Base-by-base conservation (phyloP, 2,113 vertebrate species). In the Telmatochromis brachygnathus region DNA sequence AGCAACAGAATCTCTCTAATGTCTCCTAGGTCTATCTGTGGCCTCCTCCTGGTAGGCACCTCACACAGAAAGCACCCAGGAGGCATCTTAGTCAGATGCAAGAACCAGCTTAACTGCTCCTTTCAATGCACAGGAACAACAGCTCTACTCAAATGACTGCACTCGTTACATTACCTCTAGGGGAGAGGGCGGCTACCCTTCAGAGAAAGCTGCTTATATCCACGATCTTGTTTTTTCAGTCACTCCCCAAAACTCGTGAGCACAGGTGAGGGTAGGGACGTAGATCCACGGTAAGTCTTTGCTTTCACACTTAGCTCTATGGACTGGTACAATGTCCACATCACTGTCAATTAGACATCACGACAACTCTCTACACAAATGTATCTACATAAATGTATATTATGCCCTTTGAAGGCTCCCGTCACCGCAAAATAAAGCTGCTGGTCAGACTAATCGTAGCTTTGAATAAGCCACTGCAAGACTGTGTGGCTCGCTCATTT, bases 171-270 rank as follows among this genome's bases (percentile, higher is more conserved):
- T 60, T 60, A 60, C 8, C 28, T 60, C 56, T 60, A 60, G 1
- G 28, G 28, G 2, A 30, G 56, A 60, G 8, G 56, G 14, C 2
- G 2, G 56, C 15, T 60, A 60, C 0, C 58, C 2, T 33, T 33
- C 58, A 60, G 5, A 33, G 15, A 11, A 60, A 33, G 56, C 28
- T 30, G 56, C 56, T 60, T 30, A 30, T 17, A 60, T 60, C 26
- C 26, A 17, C 14, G 8, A 60, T 60, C 58, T 60, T 60, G 58
- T 33, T 60, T 33, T 19, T 60, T 60, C 28, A 30, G 15, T 60
- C 28, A 33, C 28, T 33, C 28, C 9, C 0, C 58, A 60, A 60
- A 60, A 11, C 9, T 2, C 0, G 28, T 60, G 58, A 33, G 0
- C 56, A 60, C 15, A 60, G 28, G 56, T 33, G 3, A 60, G 56